Evolutionary conservation across 2,113 vertebrate species (phyloP).

Genomic region (Eretmochelys imbricata): DNA sequence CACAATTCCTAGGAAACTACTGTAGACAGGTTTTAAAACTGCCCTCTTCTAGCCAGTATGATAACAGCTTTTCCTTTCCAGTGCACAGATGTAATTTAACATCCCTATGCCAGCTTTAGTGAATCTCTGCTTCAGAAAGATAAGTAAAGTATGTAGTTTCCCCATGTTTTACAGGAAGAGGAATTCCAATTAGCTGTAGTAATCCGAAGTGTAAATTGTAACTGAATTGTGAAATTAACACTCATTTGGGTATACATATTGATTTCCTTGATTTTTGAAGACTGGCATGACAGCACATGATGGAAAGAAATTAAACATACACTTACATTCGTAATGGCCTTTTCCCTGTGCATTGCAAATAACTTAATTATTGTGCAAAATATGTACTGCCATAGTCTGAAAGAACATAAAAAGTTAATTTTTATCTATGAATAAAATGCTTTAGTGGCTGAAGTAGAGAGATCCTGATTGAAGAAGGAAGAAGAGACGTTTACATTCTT

Average conservation of each 20-base stretch:
- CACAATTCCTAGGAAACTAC: not conserved
- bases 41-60: not conserved
- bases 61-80: not conserved
- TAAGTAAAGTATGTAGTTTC: not conserved
- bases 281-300: not conserved
- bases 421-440: constrained; percentile 34
- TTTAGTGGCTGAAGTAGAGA: not conserved
- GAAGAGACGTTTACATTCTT: not conserved
- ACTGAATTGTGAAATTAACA: constrained; percentile 18
- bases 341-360: constrained; percentile 18
- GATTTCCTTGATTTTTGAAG: constrained; percentile 25
- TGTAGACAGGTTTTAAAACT: not conserved
- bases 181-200: not conserved
- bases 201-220: constrained; percentile 7
- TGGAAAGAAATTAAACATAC: constrained; percentile 30
- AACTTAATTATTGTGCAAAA: constrained; percentile 17
- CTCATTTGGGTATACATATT: not conserved
- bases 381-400: not conserved
- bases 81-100: not conserved
- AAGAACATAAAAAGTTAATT: constrained; percentile 33
- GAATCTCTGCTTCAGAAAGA: not conserved
- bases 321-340: constrained; percentile 27
- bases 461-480: constrained; percentile 1
- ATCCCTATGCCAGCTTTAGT: not conserved
- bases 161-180: not conserved